Evolutionary conservation across 2,888 invertebrate species (phyloP).

Genomic region (Drosophila rellima): DNA sequence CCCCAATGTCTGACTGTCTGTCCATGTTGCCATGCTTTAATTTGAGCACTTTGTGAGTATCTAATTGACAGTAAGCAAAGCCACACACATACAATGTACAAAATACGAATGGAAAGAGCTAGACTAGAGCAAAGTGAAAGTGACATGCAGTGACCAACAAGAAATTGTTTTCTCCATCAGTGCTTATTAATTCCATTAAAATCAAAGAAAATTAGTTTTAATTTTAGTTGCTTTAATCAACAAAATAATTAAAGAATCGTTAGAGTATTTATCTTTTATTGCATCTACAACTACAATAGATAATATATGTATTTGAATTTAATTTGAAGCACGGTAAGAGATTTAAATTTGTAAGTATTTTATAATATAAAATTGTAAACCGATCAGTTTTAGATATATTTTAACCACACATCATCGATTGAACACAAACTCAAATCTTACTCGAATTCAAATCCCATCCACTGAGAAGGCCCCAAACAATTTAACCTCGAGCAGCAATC

Average conservation of each 20-base stretch:
- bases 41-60: constrained; percentile 57
- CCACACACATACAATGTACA: constrained; percentile 12
- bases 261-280: too few species aligned
- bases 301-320: too few species aligned
- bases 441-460: constrained; percentile 1
- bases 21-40: constrained; percentile 41
- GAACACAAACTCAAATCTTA: neutral
- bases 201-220: too few species aligned
- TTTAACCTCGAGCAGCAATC: constrained; percentile 49
- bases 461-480: constrained; percentile 24
- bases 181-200: too few species aligned
- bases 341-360: too few species aligned
- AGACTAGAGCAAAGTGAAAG: neutral
- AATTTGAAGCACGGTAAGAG: too few species aligned
- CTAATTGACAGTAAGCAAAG: constrained; percentile 43
- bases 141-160: too few species aligned
- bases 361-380: neutral
- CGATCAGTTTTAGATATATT: neutral
- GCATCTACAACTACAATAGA: too few species aligned
- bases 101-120: constrained; percentile 7
- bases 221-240: too few species aligned
- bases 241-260: too few species aligned
- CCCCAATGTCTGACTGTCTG: constrained; percentile 16
- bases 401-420: neutral
- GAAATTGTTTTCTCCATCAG: neutral